phyloP scores from a whole-genome alignment of 2,797 vertebrate species.

The Coccyzus lansbergi region DNA sequence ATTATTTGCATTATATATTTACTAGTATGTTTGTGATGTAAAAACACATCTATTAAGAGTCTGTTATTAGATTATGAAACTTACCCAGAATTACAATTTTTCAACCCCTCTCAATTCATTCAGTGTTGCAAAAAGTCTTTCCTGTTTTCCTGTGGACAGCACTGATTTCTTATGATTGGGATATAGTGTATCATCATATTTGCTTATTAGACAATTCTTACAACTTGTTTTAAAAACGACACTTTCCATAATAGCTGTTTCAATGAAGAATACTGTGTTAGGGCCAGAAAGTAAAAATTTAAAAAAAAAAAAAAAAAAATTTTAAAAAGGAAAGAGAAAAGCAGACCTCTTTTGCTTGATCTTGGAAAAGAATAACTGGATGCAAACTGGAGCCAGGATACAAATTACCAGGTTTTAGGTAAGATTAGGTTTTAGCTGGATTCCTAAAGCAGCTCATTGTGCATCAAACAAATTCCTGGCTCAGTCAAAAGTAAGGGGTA shows the following conservation, averaged over 20 bases:
- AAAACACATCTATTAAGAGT: background rate
- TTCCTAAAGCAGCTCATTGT: background rate
- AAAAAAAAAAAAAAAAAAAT: background rate
- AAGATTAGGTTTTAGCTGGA: background rate
- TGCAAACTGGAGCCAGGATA: background rate
- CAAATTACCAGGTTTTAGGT: background rate
- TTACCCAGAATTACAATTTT: background rate
- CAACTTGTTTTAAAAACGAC: background rate
- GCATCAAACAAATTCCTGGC: background rate
- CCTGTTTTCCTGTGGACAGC: background rate
- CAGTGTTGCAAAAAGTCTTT: background rate
- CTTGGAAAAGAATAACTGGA: background rate
- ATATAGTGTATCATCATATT: background rate
- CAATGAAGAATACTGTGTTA: background rate
- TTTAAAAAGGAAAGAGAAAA: background rate
- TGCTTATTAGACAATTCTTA: background rate
- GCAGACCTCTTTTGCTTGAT: background rate
- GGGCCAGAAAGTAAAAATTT: background rate
- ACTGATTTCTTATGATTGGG: background rate
- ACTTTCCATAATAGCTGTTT: background rate
- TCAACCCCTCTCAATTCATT: background rate
- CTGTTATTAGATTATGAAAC: background rate
- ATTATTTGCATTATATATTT: background rate
- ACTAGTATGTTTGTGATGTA: background rate
- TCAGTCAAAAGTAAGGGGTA: background rate